Evolutionary conservation across 2,797 vertebrate species (phyloP), one percentile per base, ranked within the genome.

Genomic region (Calcarius lapponicus): DNA sequence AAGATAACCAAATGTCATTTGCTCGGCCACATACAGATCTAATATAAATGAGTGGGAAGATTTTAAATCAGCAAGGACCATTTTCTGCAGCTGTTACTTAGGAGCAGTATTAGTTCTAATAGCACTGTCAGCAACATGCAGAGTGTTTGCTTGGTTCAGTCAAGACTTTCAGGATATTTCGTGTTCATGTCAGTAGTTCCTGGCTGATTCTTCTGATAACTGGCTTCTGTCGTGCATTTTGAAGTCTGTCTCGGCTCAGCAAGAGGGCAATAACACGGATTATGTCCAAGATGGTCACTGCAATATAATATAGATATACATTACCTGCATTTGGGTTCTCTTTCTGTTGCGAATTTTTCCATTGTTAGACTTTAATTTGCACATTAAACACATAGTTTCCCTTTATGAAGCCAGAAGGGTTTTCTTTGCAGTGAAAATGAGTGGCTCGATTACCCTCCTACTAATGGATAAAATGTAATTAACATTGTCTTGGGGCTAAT

Each of bases 401-500:
- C 95, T 97, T 97, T 97, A 96, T 95, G 96, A 94, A 97, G 96
- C 96, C 94, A 96, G 97, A 92, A 93, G 96, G 96, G 75, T 96
- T 98, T 97, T 97, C 91, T 97, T 98, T 97, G 90, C 97, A 76
- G 95, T 89, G 94, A 97, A 97, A 98, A 97, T 80, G 95, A 98
- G 97, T 90, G 86, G 93, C 95, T 98, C 97, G 95, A 92, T 98
- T 98, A 97, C 97, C 96, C 95, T 97, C 70, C 97, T 97, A 94
- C 98, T 98, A 98, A 98, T 98, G 98, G 98, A 98, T 97, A 97
- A 97, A 98, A 98, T 97, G 96, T 98, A 99, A 99, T 99, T 99
- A 99, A 98, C 98, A 98, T 98, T 98, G 98, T 99, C 98, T 98
- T 97, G 97, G 97, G 98, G 98, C 98, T 99, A 98, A 99, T 99